Evolutionary conservation across 2,888 invertebrate species (phyloP).

Genomic region (Melanotus villosus): DNA sequence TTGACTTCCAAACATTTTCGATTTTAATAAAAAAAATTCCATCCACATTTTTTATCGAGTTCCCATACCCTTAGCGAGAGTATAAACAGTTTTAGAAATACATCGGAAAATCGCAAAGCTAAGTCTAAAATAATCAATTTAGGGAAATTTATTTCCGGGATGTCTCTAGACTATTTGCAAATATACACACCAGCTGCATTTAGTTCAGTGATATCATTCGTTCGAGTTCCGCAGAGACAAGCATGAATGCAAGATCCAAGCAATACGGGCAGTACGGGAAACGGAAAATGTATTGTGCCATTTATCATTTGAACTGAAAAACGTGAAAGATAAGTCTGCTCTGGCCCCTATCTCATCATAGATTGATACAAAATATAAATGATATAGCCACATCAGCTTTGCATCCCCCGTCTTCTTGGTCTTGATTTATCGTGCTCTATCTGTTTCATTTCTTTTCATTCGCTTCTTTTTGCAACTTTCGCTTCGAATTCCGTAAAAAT

Average conservation of each 20-base stretch:
- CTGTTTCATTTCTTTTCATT: slow-evolving; percentile 56
- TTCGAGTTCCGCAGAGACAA: slow-evolving; percentile 31
- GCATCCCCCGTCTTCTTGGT: slow-evolving; percentile 58
- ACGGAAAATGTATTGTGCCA: slow-evolving; percentile 56
- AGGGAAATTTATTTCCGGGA: slow-evolving; percentile 3
- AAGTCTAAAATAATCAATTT: slow-evolving; percentile 11
- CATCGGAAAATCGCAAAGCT: background rate
- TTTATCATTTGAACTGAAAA: slow-evolving; percentile 56
- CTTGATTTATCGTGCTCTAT: slow-evolving; percentile 61
- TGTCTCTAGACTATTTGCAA: slow-evolving; percentile 21
- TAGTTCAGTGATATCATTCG: slow-evolving; percentile 28
- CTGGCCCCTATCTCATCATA: slow-evolving; percentile 60
- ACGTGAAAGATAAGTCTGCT: slow-evolving; percentile 60
- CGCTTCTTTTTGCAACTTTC: slow-evolving; percentile 25
- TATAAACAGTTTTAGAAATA: slow-evolving; percentile 1
- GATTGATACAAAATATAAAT: slow-evolving; percentile 64
- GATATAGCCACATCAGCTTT: slow-evolving; percentile 61
- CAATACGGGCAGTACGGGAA: slow-evolving; percentile 40
- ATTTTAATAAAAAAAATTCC: slow-evolving; percentile 5
- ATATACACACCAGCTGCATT: slow-evolving; percentile 28
- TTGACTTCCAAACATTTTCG: background rate
- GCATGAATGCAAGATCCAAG: slow-evolving; percentile 36
- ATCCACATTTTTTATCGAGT: background rate
- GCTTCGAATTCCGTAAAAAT: slow-evolving; percentile 36
- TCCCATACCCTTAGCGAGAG: background rate